These are phyloP conservation scores for Azorinus chamasolen DNA, from an alignment of 2,888 invertebrate species.

Conservation along the genomic window DNA sequence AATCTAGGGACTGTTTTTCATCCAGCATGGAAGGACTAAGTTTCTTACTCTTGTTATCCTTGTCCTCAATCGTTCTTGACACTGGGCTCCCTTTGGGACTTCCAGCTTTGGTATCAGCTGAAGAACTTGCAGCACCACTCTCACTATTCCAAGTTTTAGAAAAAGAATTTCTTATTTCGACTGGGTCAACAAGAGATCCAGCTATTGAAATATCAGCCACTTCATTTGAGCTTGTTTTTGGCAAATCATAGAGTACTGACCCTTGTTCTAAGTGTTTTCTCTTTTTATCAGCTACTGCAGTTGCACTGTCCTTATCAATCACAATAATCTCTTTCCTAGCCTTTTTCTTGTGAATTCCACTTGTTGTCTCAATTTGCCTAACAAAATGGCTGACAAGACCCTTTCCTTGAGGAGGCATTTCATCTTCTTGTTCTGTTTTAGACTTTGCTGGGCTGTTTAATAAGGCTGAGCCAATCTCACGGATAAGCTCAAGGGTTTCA, in stretches of 20 bases:
- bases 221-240: neutral
- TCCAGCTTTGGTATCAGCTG: conserved; percentile 18
- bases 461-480: conserved; percentile 77
- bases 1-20: no score
- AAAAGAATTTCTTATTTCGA: conserved; percentile 10
- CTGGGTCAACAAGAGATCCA: neutral
- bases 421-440: conserved; percentile 59
- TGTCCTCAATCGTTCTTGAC: conserved; percentile 1
- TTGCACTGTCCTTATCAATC: conserved; percentile 62
- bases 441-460: conserved; percentile 72
- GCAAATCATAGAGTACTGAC: neutral
- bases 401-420: conserved; percentile 47
- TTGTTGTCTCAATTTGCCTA: conserved; percentile 72
- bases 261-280: neutral
- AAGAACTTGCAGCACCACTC: neutral
- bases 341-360: conserved; percentile 50
- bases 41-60: neutral
- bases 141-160: neutral
- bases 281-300: neutral
- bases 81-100: conserved; percentile 23
- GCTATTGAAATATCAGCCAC: conserved; percentile 5
- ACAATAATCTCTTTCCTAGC: conserved; percentile 68
- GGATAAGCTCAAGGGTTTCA: conserved; percentile 73
- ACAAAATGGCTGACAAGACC: conserved; percentile 75
- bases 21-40: no score